phyloP scores from a whole-genome alignment of 2,113 vertebrate species.

The Bos javanicus region DNA sequence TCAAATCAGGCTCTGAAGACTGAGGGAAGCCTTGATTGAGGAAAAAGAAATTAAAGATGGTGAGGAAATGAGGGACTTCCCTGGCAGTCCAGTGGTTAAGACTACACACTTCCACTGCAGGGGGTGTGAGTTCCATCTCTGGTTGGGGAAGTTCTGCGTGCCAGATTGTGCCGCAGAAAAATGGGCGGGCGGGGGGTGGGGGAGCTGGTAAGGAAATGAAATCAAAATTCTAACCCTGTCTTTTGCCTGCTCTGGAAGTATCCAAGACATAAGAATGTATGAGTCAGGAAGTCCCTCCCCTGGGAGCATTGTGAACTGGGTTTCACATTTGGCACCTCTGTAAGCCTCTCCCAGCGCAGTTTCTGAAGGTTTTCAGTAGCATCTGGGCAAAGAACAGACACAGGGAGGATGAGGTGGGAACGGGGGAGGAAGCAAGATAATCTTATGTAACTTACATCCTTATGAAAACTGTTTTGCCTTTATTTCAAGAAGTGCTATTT shows the following conservation, averaged over 20 bases:
- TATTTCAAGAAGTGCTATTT: slow-evolving; percentile 55
- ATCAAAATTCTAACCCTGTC: neutral
- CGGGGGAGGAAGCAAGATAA: neutral
- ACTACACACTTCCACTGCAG: neutral
- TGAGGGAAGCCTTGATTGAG: neutral
- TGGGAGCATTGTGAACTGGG: neutral
- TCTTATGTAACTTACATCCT: neutral
- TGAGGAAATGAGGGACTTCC: neutral
- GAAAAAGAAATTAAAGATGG: neutral
- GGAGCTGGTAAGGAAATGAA: neutral
- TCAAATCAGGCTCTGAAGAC: neutral
- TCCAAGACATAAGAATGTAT: neutral
- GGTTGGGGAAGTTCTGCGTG: neutral
- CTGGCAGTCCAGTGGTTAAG: neutral
- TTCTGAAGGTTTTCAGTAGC: neutral
- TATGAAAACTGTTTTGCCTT: slow-evolving; percentile 46
- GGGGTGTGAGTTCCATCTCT: neutral
- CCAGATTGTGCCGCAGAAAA: neutral
- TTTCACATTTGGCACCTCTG: neutral
- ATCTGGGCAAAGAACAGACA: neutral
- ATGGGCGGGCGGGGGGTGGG: neutral
- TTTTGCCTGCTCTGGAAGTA: neutral
- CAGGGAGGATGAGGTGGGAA: neutral
- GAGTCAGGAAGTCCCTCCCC: neutral
- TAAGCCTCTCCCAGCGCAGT: neutral